Base-by-base conservation (phyloP, 37 sponge, comb jelly and placozoan genomes). In the Amphimedon queenslandica region DNA sequence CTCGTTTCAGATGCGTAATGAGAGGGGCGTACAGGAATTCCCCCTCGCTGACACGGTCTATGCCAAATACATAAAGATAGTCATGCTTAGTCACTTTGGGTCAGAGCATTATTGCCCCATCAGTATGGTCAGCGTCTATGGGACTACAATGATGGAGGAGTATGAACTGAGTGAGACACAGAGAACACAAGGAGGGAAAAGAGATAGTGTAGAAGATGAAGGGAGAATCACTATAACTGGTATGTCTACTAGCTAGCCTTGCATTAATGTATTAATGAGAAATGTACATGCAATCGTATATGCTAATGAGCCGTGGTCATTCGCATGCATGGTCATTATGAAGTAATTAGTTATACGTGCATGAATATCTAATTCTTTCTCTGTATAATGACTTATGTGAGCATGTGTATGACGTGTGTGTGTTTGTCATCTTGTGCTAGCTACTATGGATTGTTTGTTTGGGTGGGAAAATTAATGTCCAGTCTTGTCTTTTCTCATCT, bases 51-150 rank as follows among this genome's bases (percentile, higher is more conserved):
- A 78, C 27, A 47, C 31, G 13, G 77, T 73, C 58, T 94, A 90
- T 63, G 94, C 92, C 69, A 94, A 85, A 34, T 94, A 71, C 41
- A 37, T 69, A 23, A 41, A 40, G n/a, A 79, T 96, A 6, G 94
- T 77, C 37, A 79, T 96, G 81, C 13, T 86, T 29, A 80, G 80
- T 11, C 90, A 89, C 42, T 93, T 85, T 75, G 93, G 96, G 25
- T 24, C 39, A 0, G 93, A 96, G 81, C 93, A 89, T 58, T 92
- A 82, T 80, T 95, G 96, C 77, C 96, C 96, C 0, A 34, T 95
- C 69, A 95, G 87, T 63, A 66, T 85, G 25, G 47, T 95, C 23
- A 47, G 93, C 21, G 96, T 95, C 55, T 27, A 85, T 55, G 96
- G 93, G 37, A 75, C 96, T n/a, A 90, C 80, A 43, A 79, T 87